Conservation (phyloP, 2,888 invertebrate genomes). For the Ligdia adustata region DNA sequence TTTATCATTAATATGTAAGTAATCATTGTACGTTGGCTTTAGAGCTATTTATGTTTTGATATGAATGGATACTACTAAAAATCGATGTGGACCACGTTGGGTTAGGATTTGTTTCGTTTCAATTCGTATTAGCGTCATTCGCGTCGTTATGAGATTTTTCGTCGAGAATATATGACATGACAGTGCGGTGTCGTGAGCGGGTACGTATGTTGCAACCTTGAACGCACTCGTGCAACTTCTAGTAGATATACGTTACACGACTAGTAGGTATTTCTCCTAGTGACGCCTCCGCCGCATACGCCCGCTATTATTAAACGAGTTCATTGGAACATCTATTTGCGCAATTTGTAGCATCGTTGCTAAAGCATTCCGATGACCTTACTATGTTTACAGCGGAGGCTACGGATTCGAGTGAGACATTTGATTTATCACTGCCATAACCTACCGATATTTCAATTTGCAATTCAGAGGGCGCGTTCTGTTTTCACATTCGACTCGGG, state of each 20-base stretch:
- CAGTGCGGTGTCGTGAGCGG: conserved; percentile 8
- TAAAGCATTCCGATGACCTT: conserved; percentile 76
- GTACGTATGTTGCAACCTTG: conserved; percentile 60
- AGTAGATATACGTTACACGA: conserved; percentile 39
- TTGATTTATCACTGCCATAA: conserved; percentile 17
- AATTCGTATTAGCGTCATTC: conserved; percentile 37
- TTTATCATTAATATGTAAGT: conserved; percentile 14
- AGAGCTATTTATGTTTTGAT: conserved; percentile 22
- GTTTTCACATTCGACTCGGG: neutral
- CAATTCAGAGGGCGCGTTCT: neutral
- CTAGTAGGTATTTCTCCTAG: conserved; percentile 55
- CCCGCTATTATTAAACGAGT: conserved; percentile 82
- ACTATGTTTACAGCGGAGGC: conserved; percentile 53
- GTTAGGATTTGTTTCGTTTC: conserved; percentile 25
- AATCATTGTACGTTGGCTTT: conserved; percentile 10
- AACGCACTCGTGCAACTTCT: conserved; percentile 33
- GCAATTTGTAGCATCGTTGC: conserved; percentile 78
- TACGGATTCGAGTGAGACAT: conserved; percentile 28
- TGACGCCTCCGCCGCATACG: conserved; percentile 72
- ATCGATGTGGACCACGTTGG: conserved; percentile 21
- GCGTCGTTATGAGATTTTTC: conserved; percentile 47
- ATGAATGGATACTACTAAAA: conserved; percentile 4
- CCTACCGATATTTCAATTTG: neutral
- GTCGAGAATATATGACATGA: conserved; percentile 48
- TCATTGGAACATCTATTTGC: conserved; percentile 84